A percentile compares a stretch with the other conserved stretches of the same genome.
These are phyloP conservation scores for Vanessa cardui DNA, from an alignment of 2,888 invertebrate species.

Conservation along the genomic window DNA sequence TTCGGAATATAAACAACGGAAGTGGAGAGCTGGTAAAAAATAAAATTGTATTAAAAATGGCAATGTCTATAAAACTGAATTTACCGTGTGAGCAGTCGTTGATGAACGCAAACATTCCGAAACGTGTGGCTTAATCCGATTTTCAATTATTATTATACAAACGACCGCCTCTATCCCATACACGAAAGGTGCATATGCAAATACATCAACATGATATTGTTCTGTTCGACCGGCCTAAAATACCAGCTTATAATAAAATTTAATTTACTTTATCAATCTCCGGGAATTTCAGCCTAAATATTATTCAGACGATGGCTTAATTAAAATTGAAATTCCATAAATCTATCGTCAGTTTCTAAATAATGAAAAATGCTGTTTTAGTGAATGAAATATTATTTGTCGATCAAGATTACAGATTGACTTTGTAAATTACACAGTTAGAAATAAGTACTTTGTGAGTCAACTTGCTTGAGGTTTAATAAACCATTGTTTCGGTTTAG, in stretches of 20 bases:
- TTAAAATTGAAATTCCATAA: conserved; percentile 21
- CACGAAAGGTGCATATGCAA: conserved; percentile 25
- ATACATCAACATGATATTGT: conserved; percentile 25
- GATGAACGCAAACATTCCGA: conserved; percentile 59
- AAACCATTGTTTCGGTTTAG: no score
- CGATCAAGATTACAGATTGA: not conserved
- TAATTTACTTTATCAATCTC: conserved; percentile 29
- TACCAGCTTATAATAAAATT: conserved; percentile 24
- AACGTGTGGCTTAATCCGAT: conserved; percentile 57
- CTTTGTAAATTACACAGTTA: not conserved
- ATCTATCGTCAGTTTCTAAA: conserved; percentile 1
- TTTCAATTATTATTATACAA: conserved; percentile 65
- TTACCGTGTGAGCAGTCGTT: conserved; percentile 47
- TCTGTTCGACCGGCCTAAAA: conserved; percentile 19
- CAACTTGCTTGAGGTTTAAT: no score
- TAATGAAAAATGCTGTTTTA: not conserved
- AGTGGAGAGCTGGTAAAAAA: conserved; percentile 5
- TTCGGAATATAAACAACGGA: conserved; percentile 2
- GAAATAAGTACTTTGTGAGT: no score
- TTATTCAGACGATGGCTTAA: conserved; percentile 21
- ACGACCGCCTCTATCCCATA: conserved; percentile 37
- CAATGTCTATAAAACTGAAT: conserved; percentile 43
- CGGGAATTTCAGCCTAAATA: conserved; percentile 13
- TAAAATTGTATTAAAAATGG: conserved; percentile 10
- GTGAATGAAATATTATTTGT: not conserved